Evolutionary conservation across 2,888 invertebrate species (phyloP).

Genomic region (Cyclophora albipunctata): DNA sequence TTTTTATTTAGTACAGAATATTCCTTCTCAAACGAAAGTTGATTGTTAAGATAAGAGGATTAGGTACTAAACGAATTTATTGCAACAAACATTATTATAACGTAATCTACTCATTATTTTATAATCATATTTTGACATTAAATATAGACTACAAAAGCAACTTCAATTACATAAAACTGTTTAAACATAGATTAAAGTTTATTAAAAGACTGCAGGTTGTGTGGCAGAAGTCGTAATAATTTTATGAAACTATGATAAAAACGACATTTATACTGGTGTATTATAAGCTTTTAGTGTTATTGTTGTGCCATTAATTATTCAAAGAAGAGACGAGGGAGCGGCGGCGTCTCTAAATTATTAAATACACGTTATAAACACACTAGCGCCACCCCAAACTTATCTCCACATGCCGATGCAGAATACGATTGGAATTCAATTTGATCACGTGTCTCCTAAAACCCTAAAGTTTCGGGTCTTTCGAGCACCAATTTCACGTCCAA

Average conservation of each 20-base stretch:
- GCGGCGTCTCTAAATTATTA: conserved; percentile 65
- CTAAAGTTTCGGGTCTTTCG: conserved; percentile 20
- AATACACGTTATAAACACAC: conserved; percentile 62
- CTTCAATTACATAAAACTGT: too few relatives aligned
- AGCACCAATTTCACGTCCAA: not conserved
- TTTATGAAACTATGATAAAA: too few relatives aligned
- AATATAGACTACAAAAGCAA: too few relatives aligned
- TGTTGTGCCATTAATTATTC: conserved; percentile 71
- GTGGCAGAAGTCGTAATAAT: too few relatives aligned
- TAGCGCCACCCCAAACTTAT: conserved; percentile 50
- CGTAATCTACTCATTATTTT: conserved; percentile 16
- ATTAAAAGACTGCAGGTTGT: too few relatives aligned
- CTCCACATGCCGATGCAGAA: conserved; percentile 43
- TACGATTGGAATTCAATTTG: conserved; percentile 53
- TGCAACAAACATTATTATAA: conserved; percentile 24
- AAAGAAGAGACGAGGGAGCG: conserved; percentile 53
- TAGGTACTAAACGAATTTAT: conserved; percentile 15
- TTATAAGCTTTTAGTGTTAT: too few relatives aligned
- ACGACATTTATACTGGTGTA: too few relatives aligned
- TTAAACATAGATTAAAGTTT: too few relatives aligned
- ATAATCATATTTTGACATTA: too few relatives aligned
- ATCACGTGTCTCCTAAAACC: conserved; percentile 19
- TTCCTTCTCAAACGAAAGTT: conserved; percentile 40
- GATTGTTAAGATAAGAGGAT: conserved; percentile 45
- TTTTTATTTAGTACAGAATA: conserved; percentile 37